Base-by-base conservation (phyloP, 2,113 vertebrate species). In the Sciurus niger region DNA sequence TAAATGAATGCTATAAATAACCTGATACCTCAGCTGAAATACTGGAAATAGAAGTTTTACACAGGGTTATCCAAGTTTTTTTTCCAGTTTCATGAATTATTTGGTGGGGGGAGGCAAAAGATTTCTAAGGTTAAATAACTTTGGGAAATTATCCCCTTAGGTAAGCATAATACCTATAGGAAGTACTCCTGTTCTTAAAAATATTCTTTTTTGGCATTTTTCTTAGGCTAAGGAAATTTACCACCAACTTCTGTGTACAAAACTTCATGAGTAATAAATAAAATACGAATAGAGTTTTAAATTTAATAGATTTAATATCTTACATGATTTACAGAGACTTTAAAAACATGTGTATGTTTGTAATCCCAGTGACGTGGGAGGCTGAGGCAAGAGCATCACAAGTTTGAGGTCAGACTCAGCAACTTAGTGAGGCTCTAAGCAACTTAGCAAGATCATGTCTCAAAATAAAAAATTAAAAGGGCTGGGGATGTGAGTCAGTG, bases 1-100 rank as follows among this genome's bases (percentile, higher is more conserved):
- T 77, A 76, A 95, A 20, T 95, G 13, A 87, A 83, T 43, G 37
- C 17, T 93, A 24, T 73, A 89, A 84, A 80, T 89, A 92, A 82
- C 10, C 24, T 28, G 14, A 48, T 79, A 43, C 24, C 90, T 17
- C 65, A 68, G 16, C 32, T 77, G 85, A 90, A 72, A 51, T 25
- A 55, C 34, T 90, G 70, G 32, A 72, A 46, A 46, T 22, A 51
- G 28, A 90, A 82, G 3, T 17, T 82, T 90, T 95, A 74, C 17
- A n/a, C 3, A 34, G 65, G 30, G 25, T 70, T 94, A 17, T 90
- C 43, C 22, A 34, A 65, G 48, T 43, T 84, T 18, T 13, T 89
- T 55, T 79, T 84, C 43, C 48, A 96, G 25, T 79, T 93, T 79
- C 30, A n/a, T 67, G 58, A 67, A 65, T n/a, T 94, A 46, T 43